Conservation (phyloP, 2,113 vertebrate genomes). For the Dasypus novemcinctus region DNA sequence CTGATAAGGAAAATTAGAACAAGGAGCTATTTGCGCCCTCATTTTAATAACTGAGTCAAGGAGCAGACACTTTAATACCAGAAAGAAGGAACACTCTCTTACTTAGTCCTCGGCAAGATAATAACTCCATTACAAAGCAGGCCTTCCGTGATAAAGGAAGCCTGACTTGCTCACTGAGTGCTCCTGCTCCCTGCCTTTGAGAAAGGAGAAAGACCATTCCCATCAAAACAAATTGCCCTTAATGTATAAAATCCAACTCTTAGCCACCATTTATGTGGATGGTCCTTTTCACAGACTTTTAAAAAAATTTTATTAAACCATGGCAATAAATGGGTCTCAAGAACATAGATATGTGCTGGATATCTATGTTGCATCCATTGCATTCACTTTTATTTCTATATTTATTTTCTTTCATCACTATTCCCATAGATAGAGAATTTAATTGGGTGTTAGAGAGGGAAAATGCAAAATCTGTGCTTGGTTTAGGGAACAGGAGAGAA, state of each 20-base stretch:
- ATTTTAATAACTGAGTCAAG: conserved; percentile 77
- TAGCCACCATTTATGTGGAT: background rate
- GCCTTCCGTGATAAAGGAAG: background rate
- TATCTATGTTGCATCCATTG: background rate
- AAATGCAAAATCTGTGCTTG: background rate
- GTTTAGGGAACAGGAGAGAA: background rate
- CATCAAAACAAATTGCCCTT: conserved; percentile 18
- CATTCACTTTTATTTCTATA: background rate
- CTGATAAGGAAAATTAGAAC: conserved; percentile 80
- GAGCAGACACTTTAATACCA: conserved; percentile 70
- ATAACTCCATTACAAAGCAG: conserved; percentile 61
- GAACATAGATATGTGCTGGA: background rate
- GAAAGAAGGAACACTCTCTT: conserved; percentile 57
- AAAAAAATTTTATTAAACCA: background rate
- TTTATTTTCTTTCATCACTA: background rate
- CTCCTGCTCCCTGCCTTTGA: background rate
- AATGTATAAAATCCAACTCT: background rate
- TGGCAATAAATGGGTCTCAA: background rate
- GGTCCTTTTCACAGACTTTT: conserved; percentile 16
- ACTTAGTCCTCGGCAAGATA: conserved; percentile 57
- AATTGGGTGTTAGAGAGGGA: background rate
- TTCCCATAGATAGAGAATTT: background rate
- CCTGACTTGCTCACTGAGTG: background rate
- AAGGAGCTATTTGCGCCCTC: conserved; percentile 74
- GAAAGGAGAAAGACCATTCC: conserved; percentile 17